These are phyloP conservation scores for Drosophila orena DNA, from an alignment of 1,140 invertebrate genomes.

Conservation along the genomic window DNA sequence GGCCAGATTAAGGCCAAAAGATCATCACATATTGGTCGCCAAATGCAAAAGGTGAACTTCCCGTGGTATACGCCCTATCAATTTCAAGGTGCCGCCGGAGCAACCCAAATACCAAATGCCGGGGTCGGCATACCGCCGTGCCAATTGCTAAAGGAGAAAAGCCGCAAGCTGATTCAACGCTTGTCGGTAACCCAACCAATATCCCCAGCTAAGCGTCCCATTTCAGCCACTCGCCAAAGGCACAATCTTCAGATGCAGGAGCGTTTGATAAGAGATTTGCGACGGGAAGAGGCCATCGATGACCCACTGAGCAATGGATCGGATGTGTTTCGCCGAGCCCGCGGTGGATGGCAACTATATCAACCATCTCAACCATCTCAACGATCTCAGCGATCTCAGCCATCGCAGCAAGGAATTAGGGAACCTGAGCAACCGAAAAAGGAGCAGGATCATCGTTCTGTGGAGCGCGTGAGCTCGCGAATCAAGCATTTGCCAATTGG, in stretches of 20 bases:
- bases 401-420: background rate
- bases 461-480: constrained; percentile 12
- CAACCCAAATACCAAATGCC: background rate
- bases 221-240: background rate
- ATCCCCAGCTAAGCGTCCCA: background rate
- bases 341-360: background rate
- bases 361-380: too few species aligned
- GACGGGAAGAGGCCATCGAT: constrained; percentile 53
- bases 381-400: background rate
- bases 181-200: background rate
- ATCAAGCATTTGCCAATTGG: background rate
- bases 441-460: constrained; percentile 5
- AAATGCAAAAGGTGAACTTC: background rate
- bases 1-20: background rate
- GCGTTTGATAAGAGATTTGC: constrained; percentile 20
- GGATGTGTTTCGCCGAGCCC: background rate
- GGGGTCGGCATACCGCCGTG: background rate
- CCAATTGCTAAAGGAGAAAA: background rate
- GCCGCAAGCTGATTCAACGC: background rate
- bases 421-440: background rate
- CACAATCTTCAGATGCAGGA: constrained; percentile 12
- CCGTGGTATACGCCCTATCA: constrained; percentile 38
- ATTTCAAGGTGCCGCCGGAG: constrained; percentile 30
- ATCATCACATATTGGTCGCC: background rate
- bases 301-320: constrained; percentile 34